Percentiles rank a stretch among this genome's conserved stretches.
phyloP scores from a whole-genome alignment of 2,113 vertebrate genomes.

The Proterorhinus semilunaris region DNA sequence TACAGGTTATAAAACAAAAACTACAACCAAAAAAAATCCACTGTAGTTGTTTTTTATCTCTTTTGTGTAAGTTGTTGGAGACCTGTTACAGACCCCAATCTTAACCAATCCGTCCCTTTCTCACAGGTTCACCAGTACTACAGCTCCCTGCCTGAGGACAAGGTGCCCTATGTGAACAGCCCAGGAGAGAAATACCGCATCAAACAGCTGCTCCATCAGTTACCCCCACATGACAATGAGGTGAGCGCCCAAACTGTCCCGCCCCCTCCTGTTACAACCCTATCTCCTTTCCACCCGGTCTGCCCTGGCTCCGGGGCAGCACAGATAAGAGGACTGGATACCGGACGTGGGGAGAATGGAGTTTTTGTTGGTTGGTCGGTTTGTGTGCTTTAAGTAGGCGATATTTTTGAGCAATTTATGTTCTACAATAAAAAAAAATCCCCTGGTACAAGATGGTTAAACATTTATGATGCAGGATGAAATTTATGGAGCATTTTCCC shows the following conservation, averaged over 20 bases:
- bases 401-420: neutral
- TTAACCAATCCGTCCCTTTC: constrained; percentile 1
- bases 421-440: too few species aligned
- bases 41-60: too few species aligned
- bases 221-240: constrained; percentile 98
- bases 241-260: constrained; percentile 73
- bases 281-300: constrained; percentile 13
- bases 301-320: constrained; percentile 31
- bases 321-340: constrained; percentile 40
- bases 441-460: too few species aligned
- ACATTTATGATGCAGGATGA: too few species aligned
- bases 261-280: constrained; percentile 12
- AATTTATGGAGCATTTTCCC: too few species aligned
- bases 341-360: constrained; percentile 9
- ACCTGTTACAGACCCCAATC: neutral
- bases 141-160: constrained; percentile 96
- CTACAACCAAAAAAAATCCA: too few species aligned
- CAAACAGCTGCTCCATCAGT: constrained; percentile 96
- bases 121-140: constrained; percentile 97
- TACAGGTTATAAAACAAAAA: too few species aligned
- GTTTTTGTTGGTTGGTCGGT: neutral
- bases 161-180: constrained; percentile 98
- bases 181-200: constrained; percentile 95
- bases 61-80: neutral
- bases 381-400: neutral